phyloP scores from a whole-genome alignment of 2,888 invertebrate genomes.

The Eupithecia inturbata region DNA sequence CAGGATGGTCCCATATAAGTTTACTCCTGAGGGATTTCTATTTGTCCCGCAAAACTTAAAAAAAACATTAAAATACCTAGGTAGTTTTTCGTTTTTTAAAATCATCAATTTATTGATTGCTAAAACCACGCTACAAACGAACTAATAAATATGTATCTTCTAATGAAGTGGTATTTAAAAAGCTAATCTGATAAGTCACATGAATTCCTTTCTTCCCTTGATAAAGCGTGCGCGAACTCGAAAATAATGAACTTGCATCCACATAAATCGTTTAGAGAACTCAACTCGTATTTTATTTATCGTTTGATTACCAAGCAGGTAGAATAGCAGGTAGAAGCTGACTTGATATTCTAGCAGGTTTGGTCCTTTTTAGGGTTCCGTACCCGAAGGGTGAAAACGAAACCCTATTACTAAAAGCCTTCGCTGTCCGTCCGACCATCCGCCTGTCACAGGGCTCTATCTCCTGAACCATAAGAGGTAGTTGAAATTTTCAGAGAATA shows the following conservation, averaged over 20 bases:
- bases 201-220: conserved; percentile 19
- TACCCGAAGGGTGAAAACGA: no score
- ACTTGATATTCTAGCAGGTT: conserved; percentile 42
- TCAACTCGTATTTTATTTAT: conserved; percentile 74
- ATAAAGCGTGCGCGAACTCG: conserved; percentile 58
- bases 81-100: not conserved
- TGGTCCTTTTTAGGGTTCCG: no score
- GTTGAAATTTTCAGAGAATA: no score
- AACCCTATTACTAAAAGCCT: no score
- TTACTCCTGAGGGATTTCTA: not conserved
- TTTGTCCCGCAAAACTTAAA: not conserved
- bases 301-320: conserved; percentile 75
- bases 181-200: conserved; percentile 44
- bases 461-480: no score
- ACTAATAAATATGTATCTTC: not conserved
- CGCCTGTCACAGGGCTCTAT: no score
- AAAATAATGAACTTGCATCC: conserved; percentile 70
- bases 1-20: not conserved
- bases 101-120: not conserved
- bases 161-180: conserved; percentile 24
- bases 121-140: not conserved
- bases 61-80: not conserved
- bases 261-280: conserved; percentile 61
- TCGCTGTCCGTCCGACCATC: no score
- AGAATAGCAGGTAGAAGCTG: conserved; percentile 70